Conservation (phyloP, 2,888 invertebrate species). For the Masnerella sp. region DNA sequence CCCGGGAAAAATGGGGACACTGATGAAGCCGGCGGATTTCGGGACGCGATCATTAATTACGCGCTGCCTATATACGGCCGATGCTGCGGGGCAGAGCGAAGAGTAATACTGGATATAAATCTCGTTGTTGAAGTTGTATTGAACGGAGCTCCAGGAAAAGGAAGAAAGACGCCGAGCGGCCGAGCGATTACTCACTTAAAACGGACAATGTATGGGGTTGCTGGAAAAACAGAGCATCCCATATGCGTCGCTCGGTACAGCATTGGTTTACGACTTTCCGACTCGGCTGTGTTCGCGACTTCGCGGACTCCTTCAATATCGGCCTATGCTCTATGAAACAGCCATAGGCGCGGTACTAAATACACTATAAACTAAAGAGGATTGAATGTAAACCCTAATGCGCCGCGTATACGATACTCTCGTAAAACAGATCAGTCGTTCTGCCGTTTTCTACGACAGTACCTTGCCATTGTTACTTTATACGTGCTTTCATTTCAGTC, state of each 20-base stretch:
- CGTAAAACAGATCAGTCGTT: conserved; percentile 36
- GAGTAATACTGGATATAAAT: conserved; percentile 54
- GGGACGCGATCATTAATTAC: conserved; percentile 48
- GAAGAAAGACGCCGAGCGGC: conserved; percentile 48
- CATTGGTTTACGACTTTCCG: conserved; percentile 47
- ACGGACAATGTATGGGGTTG: conserved; percentile 57
- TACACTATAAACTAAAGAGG: conserved; percentile 70
- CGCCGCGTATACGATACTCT: conserved; percentile 58
- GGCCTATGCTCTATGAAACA: conserved; percentile 68
- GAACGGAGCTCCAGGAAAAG: conserved; percentile 54
- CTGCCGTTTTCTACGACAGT: conserved; percentile 9
- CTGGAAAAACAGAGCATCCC: conserved; percentile 55
- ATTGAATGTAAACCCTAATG: conserved; percentile 69
- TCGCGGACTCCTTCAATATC: conserved; percentile 45
- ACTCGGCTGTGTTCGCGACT: conserved; percentile 21
- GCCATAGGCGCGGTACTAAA: conserved; percentile 66
- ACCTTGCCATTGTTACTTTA: conserved; percentile 7
- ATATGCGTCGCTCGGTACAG: conserved; percentile 38
- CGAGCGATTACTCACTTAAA: conserved; percentile 60
- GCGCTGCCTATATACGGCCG: conserved; percentile 35
- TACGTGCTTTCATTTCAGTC: neutral
- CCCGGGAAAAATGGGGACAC: conserved; percentile 12
- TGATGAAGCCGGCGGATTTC: conserved; percentile 39
- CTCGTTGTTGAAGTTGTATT: conserved; percentile 41
- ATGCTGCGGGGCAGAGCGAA: conserved; percentile 33